A percentile compares a stretch with the other conserved stretches of the same genome.
Evolutionary conservation across 2,797 vertebrate genomes (phyloP).

Genomic region (Cetoscarus ocellatus): DNA sequence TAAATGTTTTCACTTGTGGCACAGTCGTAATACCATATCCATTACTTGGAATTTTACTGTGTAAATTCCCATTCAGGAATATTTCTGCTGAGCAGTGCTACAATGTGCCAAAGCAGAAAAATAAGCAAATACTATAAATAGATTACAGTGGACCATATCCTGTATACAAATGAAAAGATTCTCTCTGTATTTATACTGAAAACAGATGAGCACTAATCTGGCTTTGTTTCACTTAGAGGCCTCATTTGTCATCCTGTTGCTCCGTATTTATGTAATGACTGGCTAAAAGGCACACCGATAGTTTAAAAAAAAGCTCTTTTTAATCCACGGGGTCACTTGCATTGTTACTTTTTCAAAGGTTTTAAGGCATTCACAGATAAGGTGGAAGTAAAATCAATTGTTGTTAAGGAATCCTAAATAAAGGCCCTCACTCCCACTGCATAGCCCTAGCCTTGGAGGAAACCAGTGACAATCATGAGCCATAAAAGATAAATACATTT

Average conservation of each 20-base stretch:
- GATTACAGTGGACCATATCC: constrained; percentile 70
- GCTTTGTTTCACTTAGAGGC: constrained; percentile 75
- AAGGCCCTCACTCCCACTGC: constrained; percentile 48
- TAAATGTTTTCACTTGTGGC: constrained; percentile 47
- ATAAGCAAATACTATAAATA: constrained; percentile 74
- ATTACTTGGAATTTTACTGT: constrained; percentile 58
- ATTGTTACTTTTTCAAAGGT: constrained; percentile 39
- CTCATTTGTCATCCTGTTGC: constrained; percentile 59
- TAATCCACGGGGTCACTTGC: constrained; percentile 54
- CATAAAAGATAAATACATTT: constrained; percentile 82
- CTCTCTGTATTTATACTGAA: constrained; percentile 63
- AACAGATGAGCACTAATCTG: constrained; percentile 75
- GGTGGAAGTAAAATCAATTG: constrained; percentile 49
- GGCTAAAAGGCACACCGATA: constrained; percentile 60
- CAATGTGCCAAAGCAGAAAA: constrained; percentile 68
- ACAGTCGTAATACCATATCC: constrained; percentile 44
- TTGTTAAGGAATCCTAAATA: constrained; percentile 45
- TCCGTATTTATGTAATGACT: constrained; percentile 58
- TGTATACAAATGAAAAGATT: constrained; percentile 61
- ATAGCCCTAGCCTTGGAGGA: constrained; percentile 46
- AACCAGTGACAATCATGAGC: constrained; percentile 64
- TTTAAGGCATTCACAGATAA: constrained; percentile 51
- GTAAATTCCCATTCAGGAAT: constrained; percentile 58
- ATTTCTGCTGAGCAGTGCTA: constrained; percentile 37
- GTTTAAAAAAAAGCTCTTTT: constrained; percentile 62